These are phyloP conservation scores for Antedon mediterranea DNA, from an alignment of 53 echinoderm and acorn worm species.

Conservation along the genomic window DNA sequence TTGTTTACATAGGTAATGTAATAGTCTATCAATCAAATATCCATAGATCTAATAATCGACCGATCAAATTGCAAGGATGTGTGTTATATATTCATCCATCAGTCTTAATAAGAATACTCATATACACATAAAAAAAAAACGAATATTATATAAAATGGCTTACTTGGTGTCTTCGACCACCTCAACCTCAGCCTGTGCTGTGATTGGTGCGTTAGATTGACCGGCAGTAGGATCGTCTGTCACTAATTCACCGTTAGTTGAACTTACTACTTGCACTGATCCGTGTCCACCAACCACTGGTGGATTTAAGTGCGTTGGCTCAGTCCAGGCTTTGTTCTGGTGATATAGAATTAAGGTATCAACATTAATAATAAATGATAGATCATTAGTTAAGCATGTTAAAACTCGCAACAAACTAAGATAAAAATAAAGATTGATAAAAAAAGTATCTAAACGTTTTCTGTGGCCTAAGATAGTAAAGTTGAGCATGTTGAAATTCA, in stretches of 20 bases:
- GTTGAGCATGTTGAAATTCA: too few species aligned
- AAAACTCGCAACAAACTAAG: too few species aligned
- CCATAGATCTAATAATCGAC: too few species aligned
- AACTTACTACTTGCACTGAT: conserved; percentile 94
- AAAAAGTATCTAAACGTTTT: too few species aligned
- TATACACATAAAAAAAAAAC: neutral
- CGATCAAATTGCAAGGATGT: too few species aligned
- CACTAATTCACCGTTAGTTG: conserved; percentile 87
- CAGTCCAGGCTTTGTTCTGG: conserved; percentile 44
- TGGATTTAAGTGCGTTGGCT: conserved; percentile 29
- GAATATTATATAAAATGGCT: conserved; percentile 8
- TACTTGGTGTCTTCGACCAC: conserved; percentile 97
- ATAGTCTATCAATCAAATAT: too few species aligned
- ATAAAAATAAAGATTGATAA: too few species aligned
- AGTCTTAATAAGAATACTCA: neutral
- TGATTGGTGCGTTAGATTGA: conserved; percentile 89
- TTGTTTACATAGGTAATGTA: too few species aligned
- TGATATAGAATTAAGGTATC: neutral
- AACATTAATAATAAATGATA: too few species aligned
- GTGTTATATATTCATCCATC: neutral
- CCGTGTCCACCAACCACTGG: conserved; percentile 30
- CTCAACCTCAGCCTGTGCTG: conserved; percentile 72
- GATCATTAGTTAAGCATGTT: too few species aligned
- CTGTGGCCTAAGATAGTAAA: too few species aligned
- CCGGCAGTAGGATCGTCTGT: conserved; percentile 77